Conservation (phyloP, 2,888 invertebrate species). For the Nymphalis polychloros region DNA sequence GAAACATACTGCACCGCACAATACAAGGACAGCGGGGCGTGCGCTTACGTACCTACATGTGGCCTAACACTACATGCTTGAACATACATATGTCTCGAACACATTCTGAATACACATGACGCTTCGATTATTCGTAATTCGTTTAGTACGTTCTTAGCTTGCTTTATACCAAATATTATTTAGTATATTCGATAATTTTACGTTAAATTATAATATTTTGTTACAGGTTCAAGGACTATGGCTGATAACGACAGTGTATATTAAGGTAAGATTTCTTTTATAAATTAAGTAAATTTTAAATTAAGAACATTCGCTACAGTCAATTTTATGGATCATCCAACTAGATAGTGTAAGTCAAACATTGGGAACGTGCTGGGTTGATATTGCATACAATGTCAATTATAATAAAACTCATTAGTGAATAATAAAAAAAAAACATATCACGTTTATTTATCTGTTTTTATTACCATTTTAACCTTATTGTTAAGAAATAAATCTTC, state of each 20-base stretch:
- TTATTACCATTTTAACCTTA: constrained; percentile 9
- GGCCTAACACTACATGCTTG: constrained; percentile 17
- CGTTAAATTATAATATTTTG: constrained; percentile 40
- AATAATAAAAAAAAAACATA: background rate
- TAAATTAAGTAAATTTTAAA: background rate
- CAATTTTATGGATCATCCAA: background rate
- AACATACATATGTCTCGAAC: background rate
- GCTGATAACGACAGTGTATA: constrained; percentile 44
- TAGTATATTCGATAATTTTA: background rate
- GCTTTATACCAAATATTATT: background rate
- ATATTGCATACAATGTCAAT: background rate
- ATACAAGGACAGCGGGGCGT: constrained; percentile 15
- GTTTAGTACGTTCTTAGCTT: constrained; percentile 3
- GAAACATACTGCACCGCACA: constrained; percentile 31
- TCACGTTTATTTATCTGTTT: background rate
- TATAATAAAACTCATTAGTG: background rate
- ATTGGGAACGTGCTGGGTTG: background rate
- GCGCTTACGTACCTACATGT: background rate
- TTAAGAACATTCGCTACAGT: background rate
- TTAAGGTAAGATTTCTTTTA: constrained; percentile 40
- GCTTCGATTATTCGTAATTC: constrained; percentile 15
- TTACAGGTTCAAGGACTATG: constrained; percentile 62
- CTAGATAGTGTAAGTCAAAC: background rate
- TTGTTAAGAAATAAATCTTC: constrained; percentile 7
- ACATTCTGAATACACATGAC: constrained; percentile 17